Conservation (phyloP, 2,113 vertebrate species). For the Bombycilla garrulus region DNA sequence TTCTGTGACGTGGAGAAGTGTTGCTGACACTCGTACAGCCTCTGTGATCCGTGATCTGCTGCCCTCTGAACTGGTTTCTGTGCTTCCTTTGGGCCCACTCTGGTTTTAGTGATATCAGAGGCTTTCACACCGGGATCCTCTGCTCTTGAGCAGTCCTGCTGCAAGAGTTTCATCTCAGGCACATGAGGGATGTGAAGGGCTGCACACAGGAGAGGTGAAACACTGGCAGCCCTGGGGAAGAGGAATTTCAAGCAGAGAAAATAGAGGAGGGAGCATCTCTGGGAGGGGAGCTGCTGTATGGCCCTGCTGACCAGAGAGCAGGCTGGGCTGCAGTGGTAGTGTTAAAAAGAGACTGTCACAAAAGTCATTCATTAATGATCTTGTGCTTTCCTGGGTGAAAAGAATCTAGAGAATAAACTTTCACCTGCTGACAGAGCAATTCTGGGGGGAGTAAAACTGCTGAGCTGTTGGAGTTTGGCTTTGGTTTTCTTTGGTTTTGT, state of each 20-base stretch:
- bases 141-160: background rate
- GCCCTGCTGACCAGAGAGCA: background rate
- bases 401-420: background rate
- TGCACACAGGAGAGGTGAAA: background rate
- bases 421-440: accelerated
- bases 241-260: background rate
- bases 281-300: background rate
- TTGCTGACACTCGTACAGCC: background rate
- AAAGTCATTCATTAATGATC: background rate
- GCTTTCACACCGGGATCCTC: background rate
- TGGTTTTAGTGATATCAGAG: background rate
- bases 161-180: background rate
- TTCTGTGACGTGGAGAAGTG: background rate
- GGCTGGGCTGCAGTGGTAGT: background rate
- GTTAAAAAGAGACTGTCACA: background rate
- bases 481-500: background rate
- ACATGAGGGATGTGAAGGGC: background rate
- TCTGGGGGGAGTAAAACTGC: background rate
- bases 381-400: background rate
- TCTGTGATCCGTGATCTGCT: background rate
- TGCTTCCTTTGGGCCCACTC: background rate
- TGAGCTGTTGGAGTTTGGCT: background rate
- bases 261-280: background rate
- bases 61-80: background rate
- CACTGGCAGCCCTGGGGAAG: background rate